These are phyloP conservation scores for Tetrao urogallus DNA, from an alignment of 2,113 vertebrate genomes.

Conservation along the genomic window DNA sequence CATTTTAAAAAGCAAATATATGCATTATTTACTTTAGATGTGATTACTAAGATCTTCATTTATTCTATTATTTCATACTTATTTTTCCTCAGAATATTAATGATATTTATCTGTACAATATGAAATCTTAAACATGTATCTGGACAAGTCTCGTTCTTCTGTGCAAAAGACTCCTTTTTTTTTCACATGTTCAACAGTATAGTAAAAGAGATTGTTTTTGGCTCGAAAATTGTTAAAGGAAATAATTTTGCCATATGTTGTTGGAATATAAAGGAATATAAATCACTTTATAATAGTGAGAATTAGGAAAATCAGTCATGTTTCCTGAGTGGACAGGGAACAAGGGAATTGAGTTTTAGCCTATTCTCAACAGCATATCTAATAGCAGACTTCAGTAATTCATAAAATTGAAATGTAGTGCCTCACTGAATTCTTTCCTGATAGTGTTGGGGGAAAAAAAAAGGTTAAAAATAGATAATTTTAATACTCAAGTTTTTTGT, in stretches of 20 bases:
- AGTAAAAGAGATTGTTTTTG: conserved; percentile 28
- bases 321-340: not conserved
- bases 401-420: not conserved
- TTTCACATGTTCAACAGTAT: not conserved
- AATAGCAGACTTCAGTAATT: not conserved
- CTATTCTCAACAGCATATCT: conserved; percentile 13
- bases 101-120: not conserved
- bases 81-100: not conserved
- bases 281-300: not conserved
- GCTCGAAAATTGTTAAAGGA: not conserved
- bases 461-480: not conserved
- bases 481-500: not conserved
- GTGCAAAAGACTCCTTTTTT: not conserved
- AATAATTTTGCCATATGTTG: not conserved
- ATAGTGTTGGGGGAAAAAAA: not conserved
- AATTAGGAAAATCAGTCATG: not conserved
- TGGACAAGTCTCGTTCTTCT: not conserved
- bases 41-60: not conserved
- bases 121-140: not conserved
- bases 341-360: not conserved
- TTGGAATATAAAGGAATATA: not conserved
- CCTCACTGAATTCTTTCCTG: not conserved
- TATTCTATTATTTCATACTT: not conserved
- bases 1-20: no score
- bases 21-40: not conserved